Evolutionary conservation across 1,140 invertebrate genomes (phyloP).

Genomic region (Scaptomyza montana): DNA sequence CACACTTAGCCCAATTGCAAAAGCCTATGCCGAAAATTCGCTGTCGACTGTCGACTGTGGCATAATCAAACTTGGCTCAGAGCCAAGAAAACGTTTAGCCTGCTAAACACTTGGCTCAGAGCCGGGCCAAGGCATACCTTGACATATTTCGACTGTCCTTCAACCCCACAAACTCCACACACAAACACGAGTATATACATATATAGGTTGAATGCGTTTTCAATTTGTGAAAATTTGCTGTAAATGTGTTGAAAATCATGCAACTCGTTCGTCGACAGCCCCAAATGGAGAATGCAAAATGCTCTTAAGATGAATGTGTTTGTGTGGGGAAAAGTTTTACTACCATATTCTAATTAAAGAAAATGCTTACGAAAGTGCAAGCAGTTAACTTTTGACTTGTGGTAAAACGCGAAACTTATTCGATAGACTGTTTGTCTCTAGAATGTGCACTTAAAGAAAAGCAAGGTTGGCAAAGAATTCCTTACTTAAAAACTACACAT

Average conservation of each 20-base stretch:
- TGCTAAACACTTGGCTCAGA: conserved; percentile 64
- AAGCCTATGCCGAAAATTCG: neutral
- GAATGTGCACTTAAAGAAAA: no score
- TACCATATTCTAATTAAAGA: conserved; percentile 31
- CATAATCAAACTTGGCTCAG: conserved; percentile 70
- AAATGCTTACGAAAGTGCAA: conserved; percentile 29
- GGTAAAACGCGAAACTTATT: no score
- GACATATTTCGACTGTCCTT: conserved; percentile 44
- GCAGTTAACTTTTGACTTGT: neutral
- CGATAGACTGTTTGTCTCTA: no score
- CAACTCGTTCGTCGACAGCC: conserved; percentile 30
- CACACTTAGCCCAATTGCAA: conserved; percentile 3
- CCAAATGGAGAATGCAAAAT: neutral
- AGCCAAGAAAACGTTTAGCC: conserved; percentile 73
- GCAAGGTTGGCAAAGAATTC: no score
- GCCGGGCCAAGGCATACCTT: conserved; percentile 62
- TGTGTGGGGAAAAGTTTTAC: conserved; percentile 1
- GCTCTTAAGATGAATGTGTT: neutral
- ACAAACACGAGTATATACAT: neutral
- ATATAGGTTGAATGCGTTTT: conserved; percentile 67
- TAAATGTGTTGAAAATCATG: conserved; percentile 77
- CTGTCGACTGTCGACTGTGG: conserved; percentile 43
- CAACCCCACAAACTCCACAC: neutral
- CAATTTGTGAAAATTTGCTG: conserved; percentile 67
- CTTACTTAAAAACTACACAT: no score